A percentile compares a stretch with the other conserved stretches of the same genome.
These are phyloP conservation scores for Anas platyrhynchos DNA, from an alignment of 2,113 vertebrate genomes.

Conservation along the genomic window DNA sequence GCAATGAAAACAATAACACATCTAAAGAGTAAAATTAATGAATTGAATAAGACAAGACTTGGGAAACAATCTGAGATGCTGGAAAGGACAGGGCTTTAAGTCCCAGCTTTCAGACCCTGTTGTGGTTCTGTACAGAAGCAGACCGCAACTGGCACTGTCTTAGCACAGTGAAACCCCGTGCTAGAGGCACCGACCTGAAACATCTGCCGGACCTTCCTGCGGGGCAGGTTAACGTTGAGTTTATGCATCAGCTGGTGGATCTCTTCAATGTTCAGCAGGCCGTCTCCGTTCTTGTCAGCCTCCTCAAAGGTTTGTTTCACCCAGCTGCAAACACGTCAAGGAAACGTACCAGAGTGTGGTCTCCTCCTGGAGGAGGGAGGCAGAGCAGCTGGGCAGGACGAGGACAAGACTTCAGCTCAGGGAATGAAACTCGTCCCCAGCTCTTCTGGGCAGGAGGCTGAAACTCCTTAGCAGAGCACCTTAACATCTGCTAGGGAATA, in stretches of 20 bases:
- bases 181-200: slow-evolving; percentile 87
- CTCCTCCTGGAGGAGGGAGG: accelerated
- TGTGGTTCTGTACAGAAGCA: neutral
- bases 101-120: neutral
- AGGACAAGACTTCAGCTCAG: neutral
- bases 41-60: neutral
- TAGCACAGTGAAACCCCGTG: accelerated
- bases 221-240: slow-evolving; percentile 95
- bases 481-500: neutral
- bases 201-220: slow-evolving; percentile 97
- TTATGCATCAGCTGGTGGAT: slow-evolving; percentile 97
- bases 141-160: accelerated
- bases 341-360: slow-evolving; percentile 43
- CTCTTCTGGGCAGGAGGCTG: neutral
- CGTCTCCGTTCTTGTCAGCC: slow-evolving; percentile 96
- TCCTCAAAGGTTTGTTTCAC: slow-evolving; percentile 98
- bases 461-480: neutral
- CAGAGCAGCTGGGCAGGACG: neutral
- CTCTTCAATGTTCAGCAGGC: slow-evolving; percentile 94
- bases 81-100: neutral
- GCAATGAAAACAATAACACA: neutral
- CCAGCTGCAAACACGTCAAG: slow-evolving; percentile 87
- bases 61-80: neutral
- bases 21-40: neutral
- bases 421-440: neutral